These are phyloP conservation scores for Ormyrus thymus DNA, from an alignment of 2,888 invertebrate genomes.

Conservation along the genomic window DNA sequence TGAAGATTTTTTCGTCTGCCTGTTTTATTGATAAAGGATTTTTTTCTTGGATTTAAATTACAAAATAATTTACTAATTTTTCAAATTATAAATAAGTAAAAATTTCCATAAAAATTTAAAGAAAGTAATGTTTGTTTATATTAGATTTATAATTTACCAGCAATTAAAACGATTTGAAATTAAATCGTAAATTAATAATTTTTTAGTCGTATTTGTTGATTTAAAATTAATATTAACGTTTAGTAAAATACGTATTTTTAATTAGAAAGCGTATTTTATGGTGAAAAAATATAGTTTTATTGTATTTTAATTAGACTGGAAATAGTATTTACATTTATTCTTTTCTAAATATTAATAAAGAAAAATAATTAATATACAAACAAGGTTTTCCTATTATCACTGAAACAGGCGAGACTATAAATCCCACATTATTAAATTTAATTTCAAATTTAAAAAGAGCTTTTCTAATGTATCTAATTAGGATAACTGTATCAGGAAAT, in stretches of 20 bases:
- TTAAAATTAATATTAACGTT: too few relatives aligned
- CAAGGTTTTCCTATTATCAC: background rate
- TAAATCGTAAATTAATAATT: too few relatives aligned
- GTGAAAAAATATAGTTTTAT: background rate
- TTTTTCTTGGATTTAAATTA: too few relatives aligned
- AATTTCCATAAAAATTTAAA: too few relatives aligned
- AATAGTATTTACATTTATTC: background rate
- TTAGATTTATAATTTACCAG: too few relatives aligned
- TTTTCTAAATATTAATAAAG: background rate
- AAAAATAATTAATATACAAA: background rate
- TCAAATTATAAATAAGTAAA: too few relatives aligned
- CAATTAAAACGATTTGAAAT: too few relatives aligned
- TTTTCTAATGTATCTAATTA: slow-evolving; percentile 15
- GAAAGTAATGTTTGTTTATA: too few relatives aligned
- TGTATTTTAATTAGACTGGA: slow-evolving; percentile 8
- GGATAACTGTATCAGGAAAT: slow-evolving; percentile 20
- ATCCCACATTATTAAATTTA: background rate
- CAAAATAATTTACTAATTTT: too few relatives aligned
- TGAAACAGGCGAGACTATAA: slow-evolving; percentile 4
- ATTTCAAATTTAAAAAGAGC: background rate
- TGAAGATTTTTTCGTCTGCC: slow-evolving; percentile 6
- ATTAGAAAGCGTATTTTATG: too few relatives aligned
- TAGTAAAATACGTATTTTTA: too few relatives aligned
- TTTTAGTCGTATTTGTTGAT: too few relatives aligned
- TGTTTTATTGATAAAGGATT: slow-evolving; percentile 1